Percentiles rank a stretch among this genome's conserved stretches.
These are phyloP conservation scores for Sphenopsis melanotis DNA, from an alignment of 2,797 vertebrate species.

Conservation along the genomic window DNA sequence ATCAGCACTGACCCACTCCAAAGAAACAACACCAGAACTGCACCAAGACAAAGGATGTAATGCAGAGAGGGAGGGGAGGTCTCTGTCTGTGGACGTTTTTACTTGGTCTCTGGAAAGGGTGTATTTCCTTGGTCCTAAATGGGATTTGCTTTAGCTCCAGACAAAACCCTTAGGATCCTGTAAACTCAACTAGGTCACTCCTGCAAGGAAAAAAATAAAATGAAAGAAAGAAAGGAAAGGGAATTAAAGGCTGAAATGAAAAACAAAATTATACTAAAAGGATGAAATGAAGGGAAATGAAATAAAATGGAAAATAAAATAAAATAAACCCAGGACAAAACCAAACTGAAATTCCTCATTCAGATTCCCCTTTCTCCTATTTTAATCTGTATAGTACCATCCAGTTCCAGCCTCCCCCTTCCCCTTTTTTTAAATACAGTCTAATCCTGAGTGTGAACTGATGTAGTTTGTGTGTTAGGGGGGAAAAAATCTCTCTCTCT, in stretches of 20 bases:
- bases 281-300: background rate
- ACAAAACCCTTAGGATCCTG: slow-evolving; percentile 53
- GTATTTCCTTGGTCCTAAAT: slow-evolving; percentile 42
- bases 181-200: slow-evolving; percentile 58
- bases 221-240: background rate
- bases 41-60: background rate
- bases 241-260: background rate
- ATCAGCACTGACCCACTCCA: background rate
- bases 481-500: slow-evolving; percentile 91
- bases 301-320: background rate
- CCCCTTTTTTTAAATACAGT: slow-evolving; percentile 89
- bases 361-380: slow-evolving; percentile 65
- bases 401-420: slow-evolving; percentile 66
- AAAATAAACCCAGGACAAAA: slow-evolving; percentile 16
- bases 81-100: slow-evolving; percentile 10
- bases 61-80: background rate
- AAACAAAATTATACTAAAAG: background rate
- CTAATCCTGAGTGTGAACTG: slow-evolving; percentile 98
- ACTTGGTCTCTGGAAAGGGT: slow-evolving; percentile 47
- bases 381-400: slow-evolving; percentile 73
- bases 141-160: slow-evolving; percentile 45
- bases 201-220: slow-evolving; percentile 12
- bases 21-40: background rate
- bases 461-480: slow-evolving; percentile 87
- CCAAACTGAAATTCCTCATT: slow-evolving; percentile 70